Evolutionary conservation across 2,113 vertebrate genomes (phyloP).

Genomic region (Xenotilapia leptura): DNA sequence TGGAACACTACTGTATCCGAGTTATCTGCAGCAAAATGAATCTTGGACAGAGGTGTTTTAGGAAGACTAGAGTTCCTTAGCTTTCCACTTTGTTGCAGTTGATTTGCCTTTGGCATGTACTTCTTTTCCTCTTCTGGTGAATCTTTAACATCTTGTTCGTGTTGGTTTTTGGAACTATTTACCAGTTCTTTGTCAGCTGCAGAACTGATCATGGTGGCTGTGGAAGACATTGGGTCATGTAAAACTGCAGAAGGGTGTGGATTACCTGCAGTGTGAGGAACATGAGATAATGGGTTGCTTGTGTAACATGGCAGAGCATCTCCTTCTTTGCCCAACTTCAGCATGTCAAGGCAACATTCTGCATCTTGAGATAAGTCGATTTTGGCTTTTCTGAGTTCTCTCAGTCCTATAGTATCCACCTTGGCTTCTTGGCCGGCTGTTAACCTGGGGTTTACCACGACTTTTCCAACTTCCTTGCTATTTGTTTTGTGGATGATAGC

Average conservation of each 20-base stretch:
- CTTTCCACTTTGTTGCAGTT: not conserved
- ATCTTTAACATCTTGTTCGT: not conserved
- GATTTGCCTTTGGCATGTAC: not conserved
- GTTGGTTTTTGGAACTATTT: not conserved
- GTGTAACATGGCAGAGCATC: not conserved
- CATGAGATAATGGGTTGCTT: not conserved
- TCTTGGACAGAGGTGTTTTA: not conserved
- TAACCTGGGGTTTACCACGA: not conserved
- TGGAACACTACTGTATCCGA: not conserved
- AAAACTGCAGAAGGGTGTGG: not conserved
- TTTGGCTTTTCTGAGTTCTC: not conserved
- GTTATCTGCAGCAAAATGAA: not conserved
- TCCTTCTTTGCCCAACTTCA: not conserved
- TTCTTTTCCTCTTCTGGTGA: not conserved
- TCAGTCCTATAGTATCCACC: not conserved
- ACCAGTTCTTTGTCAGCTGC: not conserved
- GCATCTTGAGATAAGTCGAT: not conserved
- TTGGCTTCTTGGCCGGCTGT: not conserved
- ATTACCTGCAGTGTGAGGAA: not conserved
- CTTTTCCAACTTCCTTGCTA: not conserved
- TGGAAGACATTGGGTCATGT: not conserved
- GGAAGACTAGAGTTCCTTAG: not conserved
- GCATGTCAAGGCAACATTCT: not conserved
- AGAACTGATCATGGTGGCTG: not conserved
- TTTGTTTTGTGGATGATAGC: not conserved